A percentile compares a stretch with the other conserved stretches of the same genome.
Conservation (phyloP, 2,888 invertebrate genomes). For the Ochropleura plecta region DNA sequence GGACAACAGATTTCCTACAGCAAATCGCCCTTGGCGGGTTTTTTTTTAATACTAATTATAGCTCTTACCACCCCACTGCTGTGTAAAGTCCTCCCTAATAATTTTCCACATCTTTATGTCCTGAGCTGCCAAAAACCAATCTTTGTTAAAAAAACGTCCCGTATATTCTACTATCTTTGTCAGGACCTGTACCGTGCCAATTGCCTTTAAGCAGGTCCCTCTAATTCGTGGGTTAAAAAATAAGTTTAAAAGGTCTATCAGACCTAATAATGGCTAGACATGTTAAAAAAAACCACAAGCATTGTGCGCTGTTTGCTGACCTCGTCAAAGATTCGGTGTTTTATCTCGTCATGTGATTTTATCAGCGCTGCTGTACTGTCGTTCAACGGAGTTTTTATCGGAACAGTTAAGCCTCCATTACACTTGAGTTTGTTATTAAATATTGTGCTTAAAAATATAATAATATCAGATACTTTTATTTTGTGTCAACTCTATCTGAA, state of each 20-base stretch:
- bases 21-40: too few species aligned
- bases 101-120: not conserved
- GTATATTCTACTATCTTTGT: not conserved
- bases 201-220: not conserved
- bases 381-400: slow-evolving; percentile 25
- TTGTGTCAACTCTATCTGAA: not conserved
- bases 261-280: slow-evolving; percentile 10
- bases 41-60: not conserved
- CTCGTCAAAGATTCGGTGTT: slow-evolving; percentile 43
- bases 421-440: slow-evolving; percentile 17
- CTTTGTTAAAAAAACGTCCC: not conserved
- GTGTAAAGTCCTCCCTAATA: not conserved
- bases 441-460: not conserved
- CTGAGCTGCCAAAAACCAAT: not conserved
- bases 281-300: slow-evolving; percentile 32
- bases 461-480: not conserved
- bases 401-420: slow-evolving; percentile 12
- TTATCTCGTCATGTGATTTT: slow-evolving; percentile 56
- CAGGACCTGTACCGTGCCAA: not conserved
- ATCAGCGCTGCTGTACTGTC: slow-evolving; percentile 6
- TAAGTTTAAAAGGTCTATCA: slow-evolving; percentile 2
- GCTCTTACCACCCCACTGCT: not conserved
- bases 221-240: not conserved
- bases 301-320: slow-evolving; percentile 47
- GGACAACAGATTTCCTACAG: too few species aligned